Evolutionary conservation across 2,113 vertebrate species (phyloP).

Genomic region (Sakesphorus luctuosus): DNA sequence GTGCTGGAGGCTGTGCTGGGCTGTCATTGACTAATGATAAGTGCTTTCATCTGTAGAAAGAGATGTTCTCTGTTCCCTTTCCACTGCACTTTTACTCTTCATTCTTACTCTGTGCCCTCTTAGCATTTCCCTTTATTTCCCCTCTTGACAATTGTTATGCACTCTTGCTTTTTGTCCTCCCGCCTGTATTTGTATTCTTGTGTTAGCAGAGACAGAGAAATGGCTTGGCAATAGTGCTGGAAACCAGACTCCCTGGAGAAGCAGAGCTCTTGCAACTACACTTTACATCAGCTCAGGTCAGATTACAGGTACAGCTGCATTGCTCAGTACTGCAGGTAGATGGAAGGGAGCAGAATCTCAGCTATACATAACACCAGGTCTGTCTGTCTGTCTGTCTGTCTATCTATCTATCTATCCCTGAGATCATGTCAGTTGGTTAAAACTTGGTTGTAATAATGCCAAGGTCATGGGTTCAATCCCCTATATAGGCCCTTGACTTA

Average conservation of each 20-base stretch:
- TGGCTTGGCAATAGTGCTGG: not conserved
- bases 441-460: no score
- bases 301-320: not conserved
- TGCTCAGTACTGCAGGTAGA: not conserved
- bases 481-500: no score
- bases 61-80: not conserved
- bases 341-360: not conserved
- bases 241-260: not conserved
- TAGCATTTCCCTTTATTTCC: not conserved
- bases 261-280: not conserved
- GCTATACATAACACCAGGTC: not conserved
- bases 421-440: no score
- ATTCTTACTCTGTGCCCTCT: not conserved
- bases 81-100: not conserved
- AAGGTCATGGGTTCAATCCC: no score
- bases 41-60: not conserved
- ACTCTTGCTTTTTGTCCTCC: not conserved
- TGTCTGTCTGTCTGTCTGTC: not conserved
- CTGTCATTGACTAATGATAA: not conserved
- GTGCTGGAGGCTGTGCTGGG: not conserved
- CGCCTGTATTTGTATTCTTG: not conserved
- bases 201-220: not conserved
- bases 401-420: not conserved
- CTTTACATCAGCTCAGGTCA: not conserved
- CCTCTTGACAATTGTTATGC: not conserved